These are phyloP conservation scores for Flexamia atlantica DNA, from an alignment of 2,888 invertebrate genomes.

Conservation along the genomic window DNA sequence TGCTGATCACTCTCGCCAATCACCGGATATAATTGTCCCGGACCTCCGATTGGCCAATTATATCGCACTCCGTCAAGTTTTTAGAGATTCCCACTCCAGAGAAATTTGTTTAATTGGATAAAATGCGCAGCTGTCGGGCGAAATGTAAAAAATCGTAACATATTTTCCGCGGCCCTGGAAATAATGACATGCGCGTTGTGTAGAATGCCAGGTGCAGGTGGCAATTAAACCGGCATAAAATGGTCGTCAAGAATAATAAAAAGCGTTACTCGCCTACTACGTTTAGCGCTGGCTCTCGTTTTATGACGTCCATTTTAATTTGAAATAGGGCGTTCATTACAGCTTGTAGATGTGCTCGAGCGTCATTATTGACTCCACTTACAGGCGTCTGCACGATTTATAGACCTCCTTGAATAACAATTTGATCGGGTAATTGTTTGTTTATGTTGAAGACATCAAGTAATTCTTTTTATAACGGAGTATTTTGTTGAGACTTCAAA, in stretches of 20 bases:
- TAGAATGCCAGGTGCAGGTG: conserved; percentile 26
- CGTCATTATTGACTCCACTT: conserved; percentile 36
- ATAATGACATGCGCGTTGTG: conserved; percentile 23
- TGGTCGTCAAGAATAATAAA: conserved; percentile 46
- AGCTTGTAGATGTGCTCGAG: background rate
- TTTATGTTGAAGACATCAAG: background rate
- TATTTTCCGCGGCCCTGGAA: conserved; percentile 46
- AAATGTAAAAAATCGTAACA: conserved; percentile 42
- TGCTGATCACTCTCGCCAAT: conserved; percentile 22
- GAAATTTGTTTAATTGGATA: conserved; percentile 45
- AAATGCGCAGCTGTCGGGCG: conserved; percentile 47
- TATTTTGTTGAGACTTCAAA: too few relatives aligned
- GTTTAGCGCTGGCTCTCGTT: conserved; percentile 30
- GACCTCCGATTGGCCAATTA: conserved; percentile 27
- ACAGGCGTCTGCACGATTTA: conserved; percentile 26
- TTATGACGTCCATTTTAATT: conserved; percentile 46
- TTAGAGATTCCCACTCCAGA: conserved; percentile 11
- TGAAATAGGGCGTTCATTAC: conserved; percentile 54
- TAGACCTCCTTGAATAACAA: background rate
- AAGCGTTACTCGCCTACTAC: conserved; percentile 21
- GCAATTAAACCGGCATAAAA: conserved; percentile 53
- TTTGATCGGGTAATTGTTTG: background rate
- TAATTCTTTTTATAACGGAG: too few relatives aligned
- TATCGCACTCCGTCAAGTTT: conserved; percentile 46
- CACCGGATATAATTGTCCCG: conserved; percentile 36